phyloP scores from a whole-genome alignment of 2,113 vertebrate species.

The Zeus faber region DNA sequence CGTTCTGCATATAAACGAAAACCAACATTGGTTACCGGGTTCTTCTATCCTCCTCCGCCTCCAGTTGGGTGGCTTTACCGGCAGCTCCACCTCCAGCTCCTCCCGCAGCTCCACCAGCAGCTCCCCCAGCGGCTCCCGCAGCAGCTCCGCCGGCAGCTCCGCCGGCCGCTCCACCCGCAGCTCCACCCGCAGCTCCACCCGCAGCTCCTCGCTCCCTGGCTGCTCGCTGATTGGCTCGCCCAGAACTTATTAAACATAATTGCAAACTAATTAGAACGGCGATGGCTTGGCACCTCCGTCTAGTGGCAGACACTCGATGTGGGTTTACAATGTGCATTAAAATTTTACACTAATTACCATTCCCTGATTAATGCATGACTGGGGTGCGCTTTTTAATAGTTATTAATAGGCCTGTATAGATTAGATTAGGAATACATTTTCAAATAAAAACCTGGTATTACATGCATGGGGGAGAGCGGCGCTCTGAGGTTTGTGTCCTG shows the following conservation, averaged over 20 bases:
- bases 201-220: constrained; percentile 50
- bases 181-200: constrained; percentile 33
- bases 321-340: constrained; percentile 79
- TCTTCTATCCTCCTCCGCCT: too few relatives aligned
- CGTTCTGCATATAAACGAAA: too few relatives aligned
- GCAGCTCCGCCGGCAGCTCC: too few relatives aligned
- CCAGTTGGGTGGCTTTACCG: too few relatives aligned
- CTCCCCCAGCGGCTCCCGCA: too few relatives aligned
- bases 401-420: constrained; percentile 79
- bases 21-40: too few relatives aligned
- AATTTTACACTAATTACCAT: constrained; percentile 80
- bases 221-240: constrained; percentile 72
- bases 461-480: constrained; percentile 59
- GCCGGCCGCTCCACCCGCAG: too few relatives aligned
- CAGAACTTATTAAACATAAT: constrained; percentile 81
- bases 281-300: constrained; percentile 76
- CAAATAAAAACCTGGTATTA: constrained; percentile 71
- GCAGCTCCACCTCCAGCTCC: too few relatives aligned
- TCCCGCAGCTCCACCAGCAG: too few relatives aligned
- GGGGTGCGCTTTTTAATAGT: constrained; percentile 73
- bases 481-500: constrained; percentile 51
- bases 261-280: constrained; percentile 82
- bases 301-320: constrained; percentile 74
- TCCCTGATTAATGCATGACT: constrained; percentile 76
- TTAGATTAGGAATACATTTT: constrained; percentile 77